phyloP scores from a whole-genome alignment of 2,797 vertebrate species.

The Cossypha dichroa region DNA sequence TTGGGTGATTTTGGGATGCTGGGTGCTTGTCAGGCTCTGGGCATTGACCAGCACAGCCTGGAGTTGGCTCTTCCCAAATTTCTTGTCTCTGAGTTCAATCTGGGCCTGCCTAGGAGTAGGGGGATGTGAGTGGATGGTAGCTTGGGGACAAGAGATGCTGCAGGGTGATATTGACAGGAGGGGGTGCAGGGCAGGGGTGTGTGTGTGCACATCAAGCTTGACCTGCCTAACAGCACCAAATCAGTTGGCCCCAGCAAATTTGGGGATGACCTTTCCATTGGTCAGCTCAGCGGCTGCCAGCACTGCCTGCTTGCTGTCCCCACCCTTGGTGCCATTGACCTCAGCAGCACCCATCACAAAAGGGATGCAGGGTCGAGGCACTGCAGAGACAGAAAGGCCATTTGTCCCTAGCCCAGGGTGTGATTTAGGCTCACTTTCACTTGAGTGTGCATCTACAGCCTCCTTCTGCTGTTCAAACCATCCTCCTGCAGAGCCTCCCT shows the following conservation, averaged over 20 bases:
- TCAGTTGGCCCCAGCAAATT: neutral
- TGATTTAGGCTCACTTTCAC: neutral
- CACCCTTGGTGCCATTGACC: neutral
- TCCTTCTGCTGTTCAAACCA: neutral
- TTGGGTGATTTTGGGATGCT: neutral
- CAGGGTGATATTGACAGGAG: neutral
- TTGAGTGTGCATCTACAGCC: neutral
- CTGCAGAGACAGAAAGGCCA: neutral
- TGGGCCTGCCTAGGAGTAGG: neutral
- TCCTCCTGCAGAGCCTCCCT: rapidly evolving
- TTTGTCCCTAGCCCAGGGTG: neutral
- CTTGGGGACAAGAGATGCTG: neutral
- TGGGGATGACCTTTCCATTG: neutral
- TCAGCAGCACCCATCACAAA: rapidly evolving
- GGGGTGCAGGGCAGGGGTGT: neutral
- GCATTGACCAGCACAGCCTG: neutral
- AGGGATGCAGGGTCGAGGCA: neutral
- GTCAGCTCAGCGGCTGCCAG: neutral
- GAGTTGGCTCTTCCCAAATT: neutral
- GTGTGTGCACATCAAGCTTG: rapidly evolving
- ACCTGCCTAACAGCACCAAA: neutral
- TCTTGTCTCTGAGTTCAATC: neutral
- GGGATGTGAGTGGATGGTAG: rapidly evolving
- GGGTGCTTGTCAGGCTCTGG: neutral
- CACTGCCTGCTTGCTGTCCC: neutral